Conservation (phyloP, 2,113 vertebrate species). For the Lampris megalopsis region DNA sequence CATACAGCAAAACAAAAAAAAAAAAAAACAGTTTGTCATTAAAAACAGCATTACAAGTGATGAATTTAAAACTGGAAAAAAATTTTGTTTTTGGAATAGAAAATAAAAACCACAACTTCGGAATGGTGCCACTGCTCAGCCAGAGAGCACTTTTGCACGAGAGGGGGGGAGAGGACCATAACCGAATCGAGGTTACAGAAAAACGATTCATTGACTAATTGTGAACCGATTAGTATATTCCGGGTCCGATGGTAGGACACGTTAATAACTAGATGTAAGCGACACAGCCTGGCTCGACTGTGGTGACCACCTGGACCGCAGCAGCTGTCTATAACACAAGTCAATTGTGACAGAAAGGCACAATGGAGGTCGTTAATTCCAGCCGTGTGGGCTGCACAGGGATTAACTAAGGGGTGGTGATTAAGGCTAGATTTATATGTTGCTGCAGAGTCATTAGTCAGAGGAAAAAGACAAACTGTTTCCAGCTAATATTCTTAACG, state of each 20-base stretch:
- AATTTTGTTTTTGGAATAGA: slow-evolving; percentile 38
- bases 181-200: slow-evolving; percentile 24
- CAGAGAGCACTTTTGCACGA: background rate
- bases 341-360: slow-evolving; percentile 70
- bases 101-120: slow-evolving; percentile 34
- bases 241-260: background rate
- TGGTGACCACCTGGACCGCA: background rate
- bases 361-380: slow-evolving; percentile 54
- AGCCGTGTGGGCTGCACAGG: slow-evolving; percentile 44
- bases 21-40: slow-evolving; percentile 3
- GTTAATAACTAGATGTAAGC: background rate
- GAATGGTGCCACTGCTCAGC: background rate
- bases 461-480: slow-evolving; percentile 6
- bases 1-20: slow-evolving; percentile 17
- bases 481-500: no score
- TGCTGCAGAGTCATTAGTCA: background rate
- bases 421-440: slow-evolving; percentile 46
- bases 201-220: background rate
- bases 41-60: slow-evolving; percentile 22
- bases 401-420: slow-evolving; percentile 1
- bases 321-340: slow-evolving; percentile 26
- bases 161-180: slow-evolving; percentile 20
- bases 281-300: background rate
- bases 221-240: background rate
- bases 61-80: slow-evolving; percentile 11